These are phyloP conservation scores for Metopolophium dirhodum DNA, from an alignment of 1,140 invertebrate species.

Conservation along the genomic window DNA sequence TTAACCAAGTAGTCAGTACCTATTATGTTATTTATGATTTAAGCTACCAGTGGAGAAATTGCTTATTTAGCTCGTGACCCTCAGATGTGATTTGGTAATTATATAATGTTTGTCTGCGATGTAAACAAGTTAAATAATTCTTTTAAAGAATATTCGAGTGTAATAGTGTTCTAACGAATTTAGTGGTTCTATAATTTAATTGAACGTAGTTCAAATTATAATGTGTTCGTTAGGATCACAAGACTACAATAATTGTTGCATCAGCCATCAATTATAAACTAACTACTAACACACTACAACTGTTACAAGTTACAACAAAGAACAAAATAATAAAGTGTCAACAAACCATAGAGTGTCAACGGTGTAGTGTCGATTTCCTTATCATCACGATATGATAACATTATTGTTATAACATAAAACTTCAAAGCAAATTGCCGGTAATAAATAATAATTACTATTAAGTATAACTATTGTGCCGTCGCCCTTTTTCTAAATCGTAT, in stretches of 20 bases:
- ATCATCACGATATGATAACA: not conserved
- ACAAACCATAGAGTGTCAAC: not conserved
- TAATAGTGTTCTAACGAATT: not conserved
- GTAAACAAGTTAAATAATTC: not conserved
- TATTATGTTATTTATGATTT: not conserved
- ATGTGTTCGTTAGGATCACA: not conserved
- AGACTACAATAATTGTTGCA: not conserved
- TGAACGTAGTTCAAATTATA: not conserved
- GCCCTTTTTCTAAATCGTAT: not conserved
- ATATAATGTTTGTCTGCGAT: not conserved
- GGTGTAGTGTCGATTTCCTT: not conserved
- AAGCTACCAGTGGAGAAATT: not conserved
- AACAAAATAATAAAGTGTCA: not conserved
- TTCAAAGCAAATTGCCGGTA: not conserved
- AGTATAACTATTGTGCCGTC: not conserved
- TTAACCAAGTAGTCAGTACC: too few species aligned
- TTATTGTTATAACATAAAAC: not conserved
- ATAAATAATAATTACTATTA: not conserved
- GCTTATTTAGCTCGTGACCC: not conserved
- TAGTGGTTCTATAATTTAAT: not conserved
- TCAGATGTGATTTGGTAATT: not conserved
- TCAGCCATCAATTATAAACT: not conserved
- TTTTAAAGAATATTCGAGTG: not conserved
- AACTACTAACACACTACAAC: too few species aligned
- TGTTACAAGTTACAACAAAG: not conserved